Base-by-base conservation (phyloP, 2,888 invertebrate genomes). In the Torymus aiolomorphi region DNA sequence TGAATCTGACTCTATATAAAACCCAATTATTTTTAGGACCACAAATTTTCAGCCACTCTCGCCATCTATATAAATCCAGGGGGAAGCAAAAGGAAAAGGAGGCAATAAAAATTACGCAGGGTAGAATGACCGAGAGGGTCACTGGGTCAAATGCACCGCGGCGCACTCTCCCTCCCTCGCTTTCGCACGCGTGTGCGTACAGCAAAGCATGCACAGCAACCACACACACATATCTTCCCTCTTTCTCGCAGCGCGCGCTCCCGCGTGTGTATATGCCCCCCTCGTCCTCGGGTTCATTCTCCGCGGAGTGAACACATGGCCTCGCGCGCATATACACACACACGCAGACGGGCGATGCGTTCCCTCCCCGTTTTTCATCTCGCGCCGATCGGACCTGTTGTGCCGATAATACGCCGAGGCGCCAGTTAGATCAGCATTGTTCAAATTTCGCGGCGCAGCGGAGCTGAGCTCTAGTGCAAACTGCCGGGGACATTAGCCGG, bases 91-190 rank as follows among this genome's bases (percentile, higher is more conserved):
- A 12, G 54, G 31, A 56, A 49, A 62, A 24, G 12, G 31, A 14
- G 31, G 31, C n/a, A 72, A n/a, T 54, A 20, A 24, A 74, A 56
- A 57, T 20, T 57, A 66, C 66, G 66, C n/a, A 31, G 57, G 71
- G 71, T 20, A n/a, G 71, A 69, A 70, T 71, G 54, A 82, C 83
- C 84, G 84, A 85, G 85, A 87, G 88, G 88, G 88, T 89, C 88
- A 89, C 88, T 89, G 86, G 89, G 89, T 89, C 89, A 89, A 85
- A 89, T 86, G 86, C 87, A 86, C 31, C 49, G 67, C 56, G 42
- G 67, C 56, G 42, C 51, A 31, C 10, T 56, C 65, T 52, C 61
- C 51, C 54, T 73, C 62, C 75, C 61, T 56, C 54, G 20, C 66
- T 42, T 63, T 74, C 59, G 61, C 31, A 42, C 42, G 42, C 42